Conservation (phyloP, 2,113 vertebrate species). For the Nanorana parkeri region DNA sequence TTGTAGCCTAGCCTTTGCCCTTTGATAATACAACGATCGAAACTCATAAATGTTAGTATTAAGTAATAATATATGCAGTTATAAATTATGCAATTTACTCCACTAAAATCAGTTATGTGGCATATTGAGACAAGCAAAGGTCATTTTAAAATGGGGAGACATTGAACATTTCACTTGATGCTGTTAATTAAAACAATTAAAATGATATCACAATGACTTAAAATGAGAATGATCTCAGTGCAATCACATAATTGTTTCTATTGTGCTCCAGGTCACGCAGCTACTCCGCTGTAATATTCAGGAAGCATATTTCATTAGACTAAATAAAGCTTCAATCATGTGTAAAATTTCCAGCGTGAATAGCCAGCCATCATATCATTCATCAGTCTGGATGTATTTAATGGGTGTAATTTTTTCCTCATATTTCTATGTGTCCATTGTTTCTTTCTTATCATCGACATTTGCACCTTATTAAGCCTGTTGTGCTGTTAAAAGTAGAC, state of each 20-base stretch:
- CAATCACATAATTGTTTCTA: constrained; percentile 89
- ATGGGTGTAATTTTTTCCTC: constrained; percentile 89
- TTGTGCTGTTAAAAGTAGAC: constrained; percentile 69
- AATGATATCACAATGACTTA: constrained; percentile 82
- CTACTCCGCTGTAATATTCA: constrained; percentile 89
- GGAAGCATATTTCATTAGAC: constrained; percentile 95
- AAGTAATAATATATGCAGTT: neutral
- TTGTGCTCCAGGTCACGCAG: constrained; percentile 85
- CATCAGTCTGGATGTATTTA: constrained; percentile 84
- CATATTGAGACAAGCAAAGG: constrained; percentile 63
- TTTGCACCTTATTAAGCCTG: constrained; percentile 73
- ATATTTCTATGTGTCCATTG: constrained; percentile 82
- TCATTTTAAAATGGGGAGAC: constrained; percentile 64
- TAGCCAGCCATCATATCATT: constrained; percentile 89
- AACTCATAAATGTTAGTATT: neutral
- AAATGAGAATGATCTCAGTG: constrained; percentile 84
- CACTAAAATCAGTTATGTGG: constrained; percentile 61
- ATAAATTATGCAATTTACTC: constrained; percentile 4
- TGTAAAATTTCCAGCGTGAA: constrained; percentile 95
- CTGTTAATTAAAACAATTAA: constrained; percentile 71
- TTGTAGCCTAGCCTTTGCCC: too few relatives aligned
- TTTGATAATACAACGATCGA: neutral
- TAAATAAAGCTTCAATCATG: constrained; percentile 96
- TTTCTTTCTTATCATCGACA: constrained; percentile 81
- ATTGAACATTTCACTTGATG: constrained; percentile 62